Base-by-base conservation (phyloP, 2,888 invertebrate genomes). In the Drosophila mayaguana region DNA sequence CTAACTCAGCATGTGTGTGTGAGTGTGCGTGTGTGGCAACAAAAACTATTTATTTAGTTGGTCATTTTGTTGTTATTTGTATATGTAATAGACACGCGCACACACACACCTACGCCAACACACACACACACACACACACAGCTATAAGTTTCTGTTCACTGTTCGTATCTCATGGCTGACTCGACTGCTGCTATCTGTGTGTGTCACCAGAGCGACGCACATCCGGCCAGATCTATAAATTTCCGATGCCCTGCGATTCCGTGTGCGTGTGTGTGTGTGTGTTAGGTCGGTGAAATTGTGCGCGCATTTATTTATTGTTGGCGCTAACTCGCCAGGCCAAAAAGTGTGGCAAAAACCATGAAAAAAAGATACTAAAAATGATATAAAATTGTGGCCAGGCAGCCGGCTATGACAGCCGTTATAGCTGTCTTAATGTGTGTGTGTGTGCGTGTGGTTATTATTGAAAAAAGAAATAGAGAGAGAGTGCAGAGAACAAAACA, bases 1-100 rank as follows among this genome's bases (percentile, higher is more conserved):
- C n/a, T n/a, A 16, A 9, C 36, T 36, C 36, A 11, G 20, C 8
- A 0, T 36, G 8, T 16, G 22, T 11, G 18, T 8, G 57, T 28
- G 7, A 9, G 16, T 22, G 38, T 40, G 51, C 45, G 59, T 64
- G 71, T 84, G 82, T 77, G 85, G 85, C 77, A 85, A 75, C 70
- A 83, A 87, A 89, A 89, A 87, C 89, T 89, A 88, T 87, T 87
- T 87, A 88, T 87, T 85, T 85, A 88, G 86, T 85, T 87, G 89
- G 83, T 81, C 88, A 88, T 83, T 89, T 86, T 88, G 82, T 75
- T 87, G 79, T 83, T 81, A 83, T 83, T 88, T 86, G 88, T 86
- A 87, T 84, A 80, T 89, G 85, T 85, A 88, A 88, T 89, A 85
- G 85, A 89, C 83, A 78, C 82, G 60, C 71, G 40, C 64, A 54